Evolutionary conservation across 2,888 invertebrate species (phyloP), one percentile per base, ranked within the genome.

Genomic region (Polydrusus cervinus): DNA sequence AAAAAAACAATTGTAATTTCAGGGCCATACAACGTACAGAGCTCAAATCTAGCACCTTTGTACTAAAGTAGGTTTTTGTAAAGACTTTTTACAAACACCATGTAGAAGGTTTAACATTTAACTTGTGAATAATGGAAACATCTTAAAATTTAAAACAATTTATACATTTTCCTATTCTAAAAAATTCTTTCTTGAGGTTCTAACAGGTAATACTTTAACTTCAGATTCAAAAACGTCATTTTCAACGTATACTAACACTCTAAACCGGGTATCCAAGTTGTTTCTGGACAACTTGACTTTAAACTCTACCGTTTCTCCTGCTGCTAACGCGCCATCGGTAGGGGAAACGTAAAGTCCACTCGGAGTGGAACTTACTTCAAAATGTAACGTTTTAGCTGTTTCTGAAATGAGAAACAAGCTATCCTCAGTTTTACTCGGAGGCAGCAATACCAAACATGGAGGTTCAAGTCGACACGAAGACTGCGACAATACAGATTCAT

Each of bases 221-320:
- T 79, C 80, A 34, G 82, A 78, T 74, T 82, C 81, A 51, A 82
- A 82, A 25, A 83, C 80, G 25, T 84, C 83, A 68, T 81, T 79
- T 65, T 84, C 84, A 53, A 84, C 80, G 78, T 81, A 81, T 55
- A 85, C 78, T 10, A 77, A 70, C 25, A 84, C 78, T 67, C 81
- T 83, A 71, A 80, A 82, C 18, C 69, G 14, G 47, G 74, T 74
- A 10, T 76, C 78, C 30, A 51, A 18, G 10, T 16, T n/a, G 20
- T 68, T 64, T 51, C 72, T 75, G 6, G 76, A 53, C 71, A 80
- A 82, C 66, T 77, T 75, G n/a, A 85, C 65, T 43, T 77, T 80
- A 45, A 86, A 47, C 53, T 81, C 57, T 2, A 78, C 57, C 16
- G 78, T 81, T 68, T 82, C 79, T 18, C 79, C 78, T n/a, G 84